phyloP scores from a whole-genome alignment of 2,888 invertebrate genomes.

The Pheosia tremula region DNA sequence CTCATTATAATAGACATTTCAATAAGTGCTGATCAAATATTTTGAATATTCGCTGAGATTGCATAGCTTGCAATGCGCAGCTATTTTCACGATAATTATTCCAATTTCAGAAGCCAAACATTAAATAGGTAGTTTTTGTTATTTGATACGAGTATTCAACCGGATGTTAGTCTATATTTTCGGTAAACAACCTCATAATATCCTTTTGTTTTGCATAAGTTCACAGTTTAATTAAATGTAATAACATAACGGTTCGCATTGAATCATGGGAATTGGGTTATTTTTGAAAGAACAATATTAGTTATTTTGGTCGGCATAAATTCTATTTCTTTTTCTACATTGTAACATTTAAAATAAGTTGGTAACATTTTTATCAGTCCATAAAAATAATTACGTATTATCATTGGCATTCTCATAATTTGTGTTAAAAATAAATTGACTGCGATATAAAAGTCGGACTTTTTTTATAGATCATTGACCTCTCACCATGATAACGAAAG shows the following conservation, averaged over 20 bases:
- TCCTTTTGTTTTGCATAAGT: not conserved
- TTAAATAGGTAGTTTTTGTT: not conserved
- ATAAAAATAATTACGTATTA: not conserved
- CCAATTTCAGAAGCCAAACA: not conserved
- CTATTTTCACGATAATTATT: not conserved
- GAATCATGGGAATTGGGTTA: no score
- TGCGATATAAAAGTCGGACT: not conserved
- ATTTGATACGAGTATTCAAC: not conserved
- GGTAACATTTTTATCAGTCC: no score
- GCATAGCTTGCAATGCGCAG: no score
- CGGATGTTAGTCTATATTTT: not conserved
- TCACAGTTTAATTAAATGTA: no score
- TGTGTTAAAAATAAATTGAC: not conserved
- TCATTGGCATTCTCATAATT: not conserved
- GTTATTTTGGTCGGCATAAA: no score
- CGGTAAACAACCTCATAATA: not conserved
- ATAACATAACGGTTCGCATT: no score
- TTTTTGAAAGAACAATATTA: no score
- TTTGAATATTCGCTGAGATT: no score
- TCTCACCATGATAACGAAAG: constrained; percentile 19
- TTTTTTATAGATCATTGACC: constrained; percentile 19
- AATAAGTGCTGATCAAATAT: no score
- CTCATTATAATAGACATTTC: no score
- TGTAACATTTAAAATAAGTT: no score
- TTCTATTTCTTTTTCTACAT: no score